Evolutionary conservation across 2,113 vertebrate genomes (phyloP).

Genomic region (Myrmecobius fasciatus): DNA sequence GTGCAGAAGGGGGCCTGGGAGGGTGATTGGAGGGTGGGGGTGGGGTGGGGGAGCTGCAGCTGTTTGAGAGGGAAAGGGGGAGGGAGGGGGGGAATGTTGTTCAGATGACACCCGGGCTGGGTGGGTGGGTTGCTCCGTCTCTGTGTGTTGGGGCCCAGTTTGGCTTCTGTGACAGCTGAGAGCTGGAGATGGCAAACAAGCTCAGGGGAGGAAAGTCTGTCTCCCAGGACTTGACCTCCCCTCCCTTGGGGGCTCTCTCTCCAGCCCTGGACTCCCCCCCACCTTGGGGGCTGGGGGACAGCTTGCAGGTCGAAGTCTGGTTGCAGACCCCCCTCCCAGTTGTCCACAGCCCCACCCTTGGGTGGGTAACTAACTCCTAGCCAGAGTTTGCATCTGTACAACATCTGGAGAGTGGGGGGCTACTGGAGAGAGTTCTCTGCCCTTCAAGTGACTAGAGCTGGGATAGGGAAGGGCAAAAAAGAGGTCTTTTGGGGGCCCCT

Average conservation of each 20-base stretch:
- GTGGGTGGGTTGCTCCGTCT: conserved; percentile 65
- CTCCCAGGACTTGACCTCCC: background rate
- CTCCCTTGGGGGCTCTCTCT: background rate
- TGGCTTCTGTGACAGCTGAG: conserved; percentile 59
- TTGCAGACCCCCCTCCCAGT: conserved; percentile 39
- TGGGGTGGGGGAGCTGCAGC: conserved; percentile 71
- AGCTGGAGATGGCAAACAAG: conserved; percentile 23
- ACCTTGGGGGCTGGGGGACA: background rate
- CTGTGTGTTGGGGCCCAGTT: conserved; percentile 50
- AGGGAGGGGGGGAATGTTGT: conserved; percentile 71
- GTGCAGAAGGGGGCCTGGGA: conserved; percentile 75
- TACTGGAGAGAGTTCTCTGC: conserved; percentile 36
- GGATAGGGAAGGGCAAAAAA: background rate
- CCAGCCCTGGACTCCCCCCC: background rate
- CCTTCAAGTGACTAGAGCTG: conserved; percentile 5
- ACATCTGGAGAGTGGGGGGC: conserved; percentile 63
- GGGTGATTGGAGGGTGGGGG: conserved; percentile 67
- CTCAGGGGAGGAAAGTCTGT: background rate
- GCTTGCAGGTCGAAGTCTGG: background rate
- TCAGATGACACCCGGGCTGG: conserved; percentile 66
- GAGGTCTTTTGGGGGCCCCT: background rate
- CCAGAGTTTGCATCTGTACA: conserved; percentile 77
- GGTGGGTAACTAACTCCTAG: background rate
- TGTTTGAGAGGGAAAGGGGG: conserved; percentile 74
- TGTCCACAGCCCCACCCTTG: background rate